Percentiles rank a stretch among this genome's conserved stretches.
Conservation (phyloP, 2,888 invertebrate genomes). For the Ophioninae sp. region DNA sequence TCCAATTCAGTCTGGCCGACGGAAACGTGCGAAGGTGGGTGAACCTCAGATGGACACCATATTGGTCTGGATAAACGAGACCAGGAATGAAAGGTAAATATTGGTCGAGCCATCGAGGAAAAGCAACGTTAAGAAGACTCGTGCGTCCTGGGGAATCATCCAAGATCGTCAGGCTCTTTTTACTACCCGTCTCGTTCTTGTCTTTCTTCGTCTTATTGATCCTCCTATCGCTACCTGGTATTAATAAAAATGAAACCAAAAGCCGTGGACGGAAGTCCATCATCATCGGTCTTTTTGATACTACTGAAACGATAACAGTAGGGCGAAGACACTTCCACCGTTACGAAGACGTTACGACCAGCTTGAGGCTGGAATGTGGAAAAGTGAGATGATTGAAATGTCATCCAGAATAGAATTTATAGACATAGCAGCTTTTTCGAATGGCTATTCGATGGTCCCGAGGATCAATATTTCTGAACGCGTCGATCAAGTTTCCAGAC, state of each 20-base stretch:
- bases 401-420: neutral
- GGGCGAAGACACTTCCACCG: neutral
- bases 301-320: neutral
- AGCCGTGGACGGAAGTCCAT: neutral
- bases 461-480: neutral
- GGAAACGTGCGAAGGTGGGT: slow-evolving; percentile 33
- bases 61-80: slow-evolving; percentile 65
- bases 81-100: slow-evolving; percentile 77
- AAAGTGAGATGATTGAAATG: neutral
- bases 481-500: slow-evolving; percentile 40
- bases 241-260: slow-evolving; percentile 75
- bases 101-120: slow-evolving; percentile 70
- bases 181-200: slow-evolving; percentile 18
- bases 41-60: slow-evolving; percentile 65
- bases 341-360: neutral
- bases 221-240: slow-evolving; percentile 55
- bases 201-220: neutral
- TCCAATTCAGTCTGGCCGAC: neutral
- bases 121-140: slow-evolving; percentile 70
- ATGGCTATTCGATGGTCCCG: neutral
- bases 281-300: neutral
- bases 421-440: neutral
- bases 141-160: slow-evolving; percentile 47
- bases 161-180: slow-evolving; percentile 29
- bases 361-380: neutral